Evolutionary conservation across 2,113 vertebrate species (phyloP).

Genomic region (Rhinoderma darwinii): DNA sequence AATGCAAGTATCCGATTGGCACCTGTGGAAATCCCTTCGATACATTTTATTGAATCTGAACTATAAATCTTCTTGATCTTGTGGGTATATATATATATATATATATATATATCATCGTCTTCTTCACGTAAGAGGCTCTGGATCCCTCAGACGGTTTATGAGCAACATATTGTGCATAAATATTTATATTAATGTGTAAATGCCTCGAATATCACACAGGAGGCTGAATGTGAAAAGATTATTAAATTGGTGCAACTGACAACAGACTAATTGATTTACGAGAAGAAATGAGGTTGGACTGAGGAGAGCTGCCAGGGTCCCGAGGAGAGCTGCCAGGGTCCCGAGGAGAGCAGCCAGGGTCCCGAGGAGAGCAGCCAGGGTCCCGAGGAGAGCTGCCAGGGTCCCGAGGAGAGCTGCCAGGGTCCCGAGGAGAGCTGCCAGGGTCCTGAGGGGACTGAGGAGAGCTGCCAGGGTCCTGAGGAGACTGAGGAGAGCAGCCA

Average conservation of each 20-base stretch:
- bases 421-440: no score
- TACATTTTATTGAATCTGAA: background rate
- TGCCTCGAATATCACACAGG: background rate
- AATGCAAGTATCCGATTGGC: background rate
- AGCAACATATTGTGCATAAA: conserved; percentile 58
- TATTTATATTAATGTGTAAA: conserved; percentile 58
- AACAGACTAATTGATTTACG: conserved; percentile 55
- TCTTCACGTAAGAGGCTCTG: background rate
- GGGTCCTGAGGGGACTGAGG: no score
- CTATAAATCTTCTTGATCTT: background rate
- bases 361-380: no score
- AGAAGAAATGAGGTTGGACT: background rate
- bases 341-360: no score
- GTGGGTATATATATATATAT: background rate
- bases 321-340: no score
- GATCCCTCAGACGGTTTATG: conserved; percentile 19
- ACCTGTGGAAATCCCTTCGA: background rate
- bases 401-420: no score
- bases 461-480: no score
- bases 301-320: no score
- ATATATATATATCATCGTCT: background rate
- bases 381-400: no score
- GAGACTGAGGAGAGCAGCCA: no score
- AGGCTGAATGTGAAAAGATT: conserved; percentile 42
- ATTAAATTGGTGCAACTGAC: conserved; percentile 55